These are phyloP conservation scores for Hippopotamus amphibius DNA, from an alignment of 2,113 vertebrate genomes.

Conservation along the genomic window DNA sequence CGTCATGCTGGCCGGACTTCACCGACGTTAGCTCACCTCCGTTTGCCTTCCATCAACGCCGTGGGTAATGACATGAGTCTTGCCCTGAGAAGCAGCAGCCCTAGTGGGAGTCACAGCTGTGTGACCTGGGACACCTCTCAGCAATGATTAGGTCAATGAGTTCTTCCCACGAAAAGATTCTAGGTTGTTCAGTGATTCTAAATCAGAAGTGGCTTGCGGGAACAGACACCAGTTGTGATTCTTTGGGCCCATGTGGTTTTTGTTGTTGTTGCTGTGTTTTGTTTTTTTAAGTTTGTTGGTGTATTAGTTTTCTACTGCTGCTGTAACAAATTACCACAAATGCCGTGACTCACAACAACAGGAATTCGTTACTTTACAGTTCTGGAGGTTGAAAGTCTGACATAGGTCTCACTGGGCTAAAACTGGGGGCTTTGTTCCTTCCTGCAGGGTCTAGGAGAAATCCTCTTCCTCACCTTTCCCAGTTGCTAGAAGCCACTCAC, in stretches of 20 bases:
- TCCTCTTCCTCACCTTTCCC: not conserved
- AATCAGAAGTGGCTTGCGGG: not conserved
- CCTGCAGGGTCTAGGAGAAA: not conserved
- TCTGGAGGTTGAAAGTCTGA: not conserved
- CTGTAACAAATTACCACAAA: not conserved
- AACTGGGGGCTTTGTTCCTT: not conserved
- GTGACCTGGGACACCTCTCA: not conserved
- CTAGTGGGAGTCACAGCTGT: not conserved
- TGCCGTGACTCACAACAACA: not conserved
- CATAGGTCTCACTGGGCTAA: not conserved
- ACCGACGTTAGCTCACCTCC: not conserved
- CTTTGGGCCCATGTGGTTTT: not conserved
- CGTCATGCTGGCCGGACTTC: not conserved
- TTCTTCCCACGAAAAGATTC: not conserved
- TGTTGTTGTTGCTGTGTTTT: not conserved
- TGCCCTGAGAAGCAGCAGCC: not conserved
- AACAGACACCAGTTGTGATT: not conserved
- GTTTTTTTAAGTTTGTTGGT: not conserved
- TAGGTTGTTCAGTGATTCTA: not conserved
- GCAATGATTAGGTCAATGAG: not conserved
- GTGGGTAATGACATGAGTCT: accelerated
- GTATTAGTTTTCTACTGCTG: not conserved
- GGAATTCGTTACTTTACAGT: not conserved
- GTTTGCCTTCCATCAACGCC: accelerated
- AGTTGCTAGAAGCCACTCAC: not conserved